Evolutionary conservation across 2,113 vertebrate genomes (phyloP).

Genomic region (Corythornis madagascariensis): DNA sequence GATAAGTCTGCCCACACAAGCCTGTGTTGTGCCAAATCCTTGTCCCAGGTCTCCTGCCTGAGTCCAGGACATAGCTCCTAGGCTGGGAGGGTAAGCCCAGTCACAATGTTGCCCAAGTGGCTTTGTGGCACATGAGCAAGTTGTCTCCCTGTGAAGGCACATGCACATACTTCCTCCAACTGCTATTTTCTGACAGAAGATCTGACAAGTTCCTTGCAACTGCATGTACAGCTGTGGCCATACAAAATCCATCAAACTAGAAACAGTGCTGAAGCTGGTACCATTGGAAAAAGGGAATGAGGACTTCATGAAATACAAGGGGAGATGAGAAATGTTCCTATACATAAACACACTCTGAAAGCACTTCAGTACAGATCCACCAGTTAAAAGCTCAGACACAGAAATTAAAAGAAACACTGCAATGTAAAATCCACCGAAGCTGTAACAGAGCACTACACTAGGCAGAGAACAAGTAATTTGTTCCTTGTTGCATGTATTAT

Average conservation of each 20-base stretch:
- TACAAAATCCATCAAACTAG: not conserved
- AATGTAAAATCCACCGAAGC: accelerated
- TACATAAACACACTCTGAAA: not conserved
- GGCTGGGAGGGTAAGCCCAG: not conserved
- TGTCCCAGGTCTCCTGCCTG: not conserved
- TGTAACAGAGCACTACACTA: not conserved
- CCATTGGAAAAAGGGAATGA: not conserved
- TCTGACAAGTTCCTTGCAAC: not conserved
- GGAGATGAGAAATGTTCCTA: not conserved
- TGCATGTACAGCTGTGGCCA: not conserved
- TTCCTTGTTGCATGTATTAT: not conserved
- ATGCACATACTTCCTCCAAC: too few relatives aligned
- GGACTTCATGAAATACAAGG: not conserved
- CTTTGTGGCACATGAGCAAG: accelerated
- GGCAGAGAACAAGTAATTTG: not conserved
- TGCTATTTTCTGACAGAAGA: not conserved
- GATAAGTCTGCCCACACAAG: accelerated
- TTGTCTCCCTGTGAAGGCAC: not conserved
- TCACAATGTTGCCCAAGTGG: not conserved
- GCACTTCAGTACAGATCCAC: not conserved
- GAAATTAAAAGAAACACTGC: not conserved
- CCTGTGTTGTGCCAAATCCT: not conserved
- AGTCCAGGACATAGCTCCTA: not conserved
- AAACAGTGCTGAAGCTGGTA: not conserved
- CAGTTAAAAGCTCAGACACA: not conserved